Percentiles rank a stretch among this genome's conserved stretches.
Evolutionary conservation across 1,140 invertebrate genomes (phyloP).

Genomic region (Theocolax elegans): DNA sequence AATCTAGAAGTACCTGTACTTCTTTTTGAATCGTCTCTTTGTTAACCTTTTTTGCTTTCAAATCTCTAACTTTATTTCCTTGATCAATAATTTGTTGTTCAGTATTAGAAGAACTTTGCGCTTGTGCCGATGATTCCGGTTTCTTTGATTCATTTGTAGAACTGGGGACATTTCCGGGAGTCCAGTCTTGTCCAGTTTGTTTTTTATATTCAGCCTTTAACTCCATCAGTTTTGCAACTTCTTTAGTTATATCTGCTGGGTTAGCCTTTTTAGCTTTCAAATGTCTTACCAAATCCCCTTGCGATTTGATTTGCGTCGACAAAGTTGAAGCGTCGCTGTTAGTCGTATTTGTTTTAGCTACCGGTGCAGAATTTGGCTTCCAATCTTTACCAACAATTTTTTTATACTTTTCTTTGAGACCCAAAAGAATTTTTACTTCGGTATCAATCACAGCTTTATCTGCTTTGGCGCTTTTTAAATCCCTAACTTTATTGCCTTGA

Average conservation of each 20-base stretch:
- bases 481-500: conserved; percentile 80
- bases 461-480: conserved; percentile 76
- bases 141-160: conserved; percentile 1
- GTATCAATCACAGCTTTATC: conserved; percentile 71
- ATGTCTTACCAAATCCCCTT: conserved; percentile 78
- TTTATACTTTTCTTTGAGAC: conserved; percentile 78
- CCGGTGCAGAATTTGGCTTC: conserved; percentile 70
- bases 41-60: conserved; percentile 48
- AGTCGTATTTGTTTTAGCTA: conserved; percentile 59
- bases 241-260: conserved; percentile 70
- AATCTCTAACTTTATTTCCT: conserved; percentile 50
- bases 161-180: conserved; percentile 30
- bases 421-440: conserved; percentile 75
- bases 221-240: conserved; percentile 72
- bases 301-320: conserved; percentile 71
- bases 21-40: conserved; percentile 46
- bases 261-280: conserved; percentile 75
- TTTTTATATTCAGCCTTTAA: conserved; percentile 78
- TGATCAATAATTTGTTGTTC: conserved; percentile 45
- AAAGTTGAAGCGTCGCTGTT: conserved; percentile 54
- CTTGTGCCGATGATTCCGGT: background rate
- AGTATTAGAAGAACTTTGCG: background rate
- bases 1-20: conserved; percentile 70
- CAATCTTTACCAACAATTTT: conserved; percentile 72
- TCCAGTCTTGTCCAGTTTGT: conserved; percentile 74